Conservation (phyloP, 2,113 vertebrate genomes). For the Oryctolagus cuniculus region mOryCun1.1 NC_091453.1:50827501-50828000, state of each 20-base stretch:
- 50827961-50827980: too few species aligned
- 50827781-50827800: conserved; percentile 84
- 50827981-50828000: too few species aligned
- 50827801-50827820: neutral
- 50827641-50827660: conserved; percentile 86
- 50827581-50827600: conserved; percentile 91
- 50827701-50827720: conserved; percentile 85
- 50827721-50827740: conserved; percentile 88
- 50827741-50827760: conserved; percentile 91
- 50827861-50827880: too few species aligned
- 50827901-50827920: too few species aligned
- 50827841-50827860: neutral
- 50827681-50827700: conserved; percentile 89
- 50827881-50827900: too few species aligned
- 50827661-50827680: conserved; percentile 86
- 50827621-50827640: conserved; percentile 88
- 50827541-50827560: conserved; percentile 85
- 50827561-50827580: conserved; percentile 83
- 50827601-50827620: conserved; percentile 86
- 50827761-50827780: conserved; percentile 88
- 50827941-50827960: too few species aligned
- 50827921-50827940: too few species aligned
- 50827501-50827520: conserved; percentile 98
- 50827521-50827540: conserved; percentile 96
- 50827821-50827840: neutral